Conservation (phyloP, 2,888 invertebrate species). For the Eupeodes luniger region DNA sequence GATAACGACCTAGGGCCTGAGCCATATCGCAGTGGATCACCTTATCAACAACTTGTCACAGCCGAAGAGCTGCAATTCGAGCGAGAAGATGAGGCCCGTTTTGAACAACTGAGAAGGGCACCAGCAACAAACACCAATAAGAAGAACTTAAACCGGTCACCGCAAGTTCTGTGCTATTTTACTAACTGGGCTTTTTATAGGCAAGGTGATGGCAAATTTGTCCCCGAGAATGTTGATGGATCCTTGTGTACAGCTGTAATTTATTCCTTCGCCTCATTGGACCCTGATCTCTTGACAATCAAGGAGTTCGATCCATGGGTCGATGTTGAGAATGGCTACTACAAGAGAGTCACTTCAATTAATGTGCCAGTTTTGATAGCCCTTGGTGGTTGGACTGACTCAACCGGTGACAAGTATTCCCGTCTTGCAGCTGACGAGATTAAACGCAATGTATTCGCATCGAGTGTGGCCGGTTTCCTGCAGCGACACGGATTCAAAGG, state of each 20-base stretch:
- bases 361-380: conserved; percentile 89
- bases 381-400: conserved; percentile 98
- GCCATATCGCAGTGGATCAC: conserved; percentile 82
- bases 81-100: conserved; percentile 79
- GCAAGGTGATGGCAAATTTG: conserved; percentile 92
- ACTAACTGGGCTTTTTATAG: conserved; percentile 96
- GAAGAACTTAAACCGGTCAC: conserved; percentile 79
- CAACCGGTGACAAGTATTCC: conserved; percentile 94
- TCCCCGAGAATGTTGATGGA: conserved; percentile 93
- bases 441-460: conserved; percentile 89
- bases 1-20: conserved; percentile 79
- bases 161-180: conserved; percentile 92
- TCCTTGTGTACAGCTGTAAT: conserved; percentile 94
- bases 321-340: conserved; percentile 93
- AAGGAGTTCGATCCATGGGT: conserved; percentile 95
- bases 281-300: conserved; percentile 90
- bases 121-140: conserved; percentile 61
- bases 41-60: conserved; percentile 82
- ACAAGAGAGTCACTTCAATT: conserved; percentile 90
- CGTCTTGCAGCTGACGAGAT: conserved; percentile 89
- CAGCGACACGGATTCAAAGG: conserved; percentile 92
- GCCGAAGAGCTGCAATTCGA: conserved; percentile 78
- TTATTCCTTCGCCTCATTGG: conserved; percentile 95
- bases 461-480: conserved; percentile 89
- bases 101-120: conserved; percentile 78